A percentile compares a stretch with the other conserved stretches of the same genome.
Conservation (phyloP, 1,140 invertebrate species). For the Leptestheria dahalacensis region DNA sequence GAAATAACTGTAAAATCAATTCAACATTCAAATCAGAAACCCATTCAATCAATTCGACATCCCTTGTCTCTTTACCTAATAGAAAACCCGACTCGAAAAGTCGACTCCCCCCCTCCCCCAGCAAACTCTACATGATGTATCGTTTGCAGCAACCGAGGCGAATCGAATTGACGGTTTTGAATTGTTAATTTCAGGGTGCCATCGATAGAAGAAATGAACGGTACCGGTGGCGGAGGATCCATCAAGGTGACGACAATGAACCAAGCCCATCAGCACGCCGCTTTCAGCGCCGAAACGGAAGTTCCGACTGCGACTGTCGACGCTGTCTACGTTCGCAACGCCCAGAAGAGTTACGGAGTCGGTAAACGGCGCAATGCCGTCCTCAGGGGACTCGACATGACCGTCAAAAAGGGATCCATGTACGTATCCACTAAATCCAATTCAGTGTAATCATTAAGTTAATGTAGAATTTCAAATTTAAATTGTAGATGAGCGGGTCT, state of each 20-base stretch:
- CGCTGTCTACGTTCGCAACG: conserved; percentile 16
- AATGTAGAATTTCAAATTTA: no score
- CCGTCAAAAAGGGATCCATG: conserved; percentile 17
- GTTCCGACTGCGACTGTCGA: conserved; percentile 8
- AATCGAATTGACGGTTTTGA: no score
- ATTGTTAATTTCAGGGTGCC: background rate
- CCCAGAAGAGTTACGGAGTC: conserved; percentile 17
- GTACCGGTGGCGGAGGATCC: background rate
- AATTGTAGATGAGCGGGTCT: background rate
- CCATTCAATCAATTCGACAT: no score
- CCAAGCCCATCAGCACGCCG: background rate
- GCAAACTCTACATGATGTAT: no score
- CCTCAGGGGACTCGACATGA: conserved; percentile 16
- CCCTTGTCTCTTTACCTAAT: background rate
- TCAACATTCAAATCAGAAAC: no score
- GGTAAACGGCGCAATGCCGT: conserved; percentile 15
- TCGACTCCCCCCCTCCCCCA: no score
- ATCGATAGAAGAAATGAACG: background rate
- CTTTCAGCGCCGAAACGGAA: background rate
- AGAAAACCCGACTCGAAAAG: no score
- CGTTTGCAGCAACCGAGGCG: no score
- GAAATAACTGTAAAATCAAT: no score
- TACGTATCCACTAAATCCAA: conserved; percentile 7
- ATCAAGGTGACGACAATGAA: background rate
- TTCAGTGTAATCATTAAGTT: no score